Evolutionary conservation across 1,140 invertebrate genomes (phyloP).

Genomic region (Parasteatoda tepidariorum): DNA sequence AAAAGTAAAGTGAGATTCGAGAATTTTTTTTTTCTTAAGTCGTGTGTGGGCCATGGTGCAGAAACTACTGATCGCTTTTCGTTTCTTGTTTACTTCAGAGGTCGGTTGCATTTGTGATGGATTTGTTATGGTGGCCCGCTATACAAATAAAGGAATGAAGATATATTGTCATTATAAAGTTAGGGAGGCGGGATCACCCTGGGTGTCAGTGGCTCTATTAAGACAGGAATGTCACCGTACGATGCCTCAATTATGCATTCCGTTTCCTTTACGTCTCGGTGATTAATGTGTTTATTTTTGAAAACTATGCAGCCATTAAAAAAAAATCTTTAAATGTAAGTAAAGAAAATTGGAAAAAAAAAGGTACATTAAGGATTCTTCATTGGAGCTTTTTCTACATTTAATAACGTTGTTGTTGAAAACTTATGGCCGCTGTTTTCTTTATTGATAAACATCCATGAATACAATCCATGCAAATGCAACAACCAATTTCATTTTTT

Average conservation of each 20-base stretch:
- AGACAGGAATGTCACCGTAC: conserved; percentile 18
- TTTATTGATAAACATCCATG: no score
- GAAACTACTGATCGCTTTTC: background rate
- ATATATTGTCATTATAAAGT: conserved; percentile 5
- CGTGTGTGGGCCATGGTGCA: conserved; percentile 37
- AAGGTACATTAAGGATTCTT: no score
- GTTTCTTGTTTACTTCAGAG: conserved; percentile 46
- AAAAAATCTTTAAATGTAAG: no score
- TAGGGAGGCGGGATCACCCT: conserved; percentile 10
- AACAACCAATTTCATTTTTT: no score
- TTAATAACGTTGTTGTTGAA: no score
- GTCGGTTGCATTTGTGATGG: conserved; percentile 35
- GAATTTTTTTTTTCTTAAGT: no score
- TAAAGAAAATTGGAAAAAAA: no score
- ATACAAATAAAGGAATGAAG: conserved; percentile 36
- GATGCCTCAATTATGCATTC: conserved; percentile 38
- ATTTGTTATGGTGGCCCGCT: conserved; percentile 39
- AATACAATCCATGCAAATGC: no score
- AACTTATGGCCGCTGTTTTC: no score
- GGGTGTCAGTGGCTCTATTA: conserved; percentile 28
- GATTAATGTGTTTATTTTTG: no score
- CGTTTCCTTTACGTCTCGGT: background rate
- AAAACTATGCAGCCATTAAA: no score
- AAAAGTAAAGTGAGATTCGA: background rate
- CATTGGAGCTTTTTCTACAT: no score